Percentiles rank a stretch among this genome's conserved stretches.
phyloP scores from a whole-genome alignment of 2,888 invertebrate genomes.

The Caenorhabditis japonica region DNA sequence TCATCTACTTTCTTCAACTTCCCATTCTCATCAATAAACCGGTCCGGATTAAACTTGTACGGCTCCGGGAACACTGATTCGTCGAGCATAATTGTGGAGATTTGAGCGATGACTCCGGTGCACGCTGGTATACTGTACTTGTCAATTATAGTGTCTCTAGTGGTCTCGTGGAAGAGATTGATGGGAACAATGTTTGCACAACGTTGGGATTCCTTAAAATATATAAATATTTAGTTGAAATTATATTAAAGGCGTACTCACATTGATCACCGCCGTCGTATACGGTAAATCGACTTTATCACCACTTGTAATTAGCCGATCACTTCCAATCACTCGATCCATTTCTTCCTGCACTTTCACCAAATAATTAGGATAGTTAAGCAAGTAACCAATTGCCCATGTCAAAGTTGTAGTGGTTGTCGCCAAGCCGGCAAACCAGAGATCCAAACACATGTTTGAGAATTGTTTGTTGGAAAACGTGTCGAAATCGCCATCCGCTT shows the following conservation, averaged over 20 bases:
- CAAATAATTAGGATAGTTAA: conserved; percentile 46
- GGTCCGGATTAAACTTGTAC: conserved; percentile 41
- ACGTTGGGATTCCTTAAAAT: conserved; percentile 42
- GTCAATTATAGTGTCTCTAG: conserved; percentile 32
- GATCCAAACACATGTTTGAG: conserved; percentile 34
- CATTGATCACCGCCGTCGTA: conserved; percentile 58
- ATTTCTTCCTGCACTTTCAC: conserved; percentile 62
- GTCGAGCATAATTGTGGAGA: conserved; percentile 44
- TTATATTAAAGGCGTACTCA: neutral
- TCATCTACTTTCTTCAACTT: conserved; percentile 56
- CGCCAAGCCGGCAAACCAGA: conserved; percentile 43
- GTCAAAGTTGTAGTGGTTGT: conserved; percentile 34
- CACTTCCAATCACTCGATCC: conserved; percentile 57
- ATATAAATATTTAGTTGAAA: neutral
- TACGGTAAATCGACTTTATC: conserved; percentile 62
- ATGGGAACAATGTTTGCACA: conserved; percentile 46
- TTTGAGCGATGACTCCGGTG: conserved; percentile 51
- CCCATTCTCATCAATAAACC: conserved; percentile 63
- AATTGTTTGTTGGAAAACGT: conserved; percentile 30
- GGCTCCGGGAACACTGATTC: conserved; percentile 50
- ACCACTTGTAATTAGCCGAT: conserved; percentile 53
- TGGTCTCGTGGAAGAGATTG: conserved; percentile 40
- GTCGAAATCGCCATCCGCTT: conserved; percentile 32
- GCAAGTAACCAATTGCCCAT: conserved; percentile 36
- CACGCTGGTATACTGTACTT: conserved; percentile 19